phyloP scores from a whole-genome alignment of 2,113 vertebrate species.

The Neopipo cinnamomea region DNA sequence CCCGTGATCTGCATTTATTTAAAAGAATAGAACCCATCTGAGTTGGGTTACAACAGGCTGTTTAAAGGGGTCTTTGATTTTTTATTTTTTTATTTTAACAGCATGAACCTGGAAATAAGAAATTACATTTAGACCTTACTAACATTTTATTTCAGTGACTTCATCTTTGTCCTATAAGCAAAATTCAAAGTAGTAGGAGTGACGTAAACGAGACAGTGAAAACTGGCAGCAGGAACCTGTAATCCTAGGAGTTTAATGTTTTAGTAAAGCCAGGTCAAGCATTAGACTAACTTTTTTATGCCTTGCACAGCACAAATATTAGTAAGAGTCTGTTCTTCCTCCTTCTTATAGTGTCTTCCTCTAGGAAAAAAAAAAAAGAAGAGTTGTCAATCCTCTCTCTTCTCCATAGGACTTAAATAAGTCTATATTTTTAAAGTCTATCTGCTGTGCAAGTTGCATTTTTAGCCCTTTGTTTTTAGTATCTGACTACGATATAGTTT shows the following conservation, averaged over 20 bases:
- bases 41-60: neutral
- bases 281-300: neutral
- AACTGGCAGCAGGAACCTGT: neutral
- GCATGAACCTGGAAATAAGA: neutral
- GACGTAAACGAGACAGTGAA: neutral
- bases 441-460: neutral
- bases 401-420: neutral
- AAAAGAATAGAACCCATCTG: neutral
- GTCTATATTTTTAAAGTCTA: neutral
- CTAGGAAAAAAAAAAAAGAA: neutral
- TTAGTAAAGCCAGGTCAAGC: neutral
- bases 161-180: neutral
- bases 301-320: neutral
- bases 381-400: neutral
- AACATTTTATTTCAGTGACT: neutral
- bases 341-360: neutral
- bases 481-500: fast-evolving
- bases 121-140: neutral
- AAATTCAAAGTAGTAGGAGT: neutral
- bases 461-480: neutral
- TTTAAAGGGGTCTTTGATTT: neutral
- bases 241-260: neutral
- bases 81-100: neutral
- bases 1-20: neutral
- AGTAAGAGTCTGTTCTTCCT: neutral